A percentile compares a stretch with the other conserved stretches of the same genome.
Evolutionary conservation across 2,113 vertebrate genomes (phyloP).

Genomic region (Coreoperca whiteheadi): DNA sequence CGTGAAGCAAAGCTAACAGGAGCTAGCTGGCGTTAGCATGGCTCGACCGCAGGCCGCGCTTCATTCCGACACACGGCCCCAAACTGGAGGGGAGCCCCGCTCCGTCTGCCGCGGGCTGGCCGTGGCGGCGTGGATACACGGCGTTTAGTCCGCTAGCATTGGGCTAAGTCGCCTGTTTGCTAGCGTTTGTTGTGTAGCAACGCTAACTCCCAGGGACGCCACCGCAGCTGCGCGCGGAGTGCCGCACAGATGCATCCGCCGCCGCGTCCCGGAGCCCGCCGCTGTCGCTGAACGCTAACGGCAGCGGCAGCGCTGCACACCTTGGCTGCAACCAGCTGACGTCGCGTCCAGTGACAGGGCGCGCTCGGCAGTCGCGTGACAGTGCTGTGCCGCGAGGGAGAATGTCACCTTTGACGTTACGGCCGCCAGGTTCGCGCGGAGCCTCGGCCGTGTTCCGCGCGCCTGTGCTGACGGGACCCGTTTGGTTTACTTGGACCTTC

Average conservation of each 20-base stretch:
- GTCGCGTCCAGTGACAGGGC: not conserved
- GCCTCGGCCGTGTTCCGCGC: not conserved
- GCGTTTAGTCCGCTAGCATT: no score
- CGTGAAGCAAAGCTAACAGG: constrained; percentile 61
- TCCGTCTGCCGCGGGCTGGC: no score
- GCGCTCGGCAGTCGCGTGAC: constrained; percentile 32
- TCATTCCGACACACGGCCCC: constrained; percentile 40
- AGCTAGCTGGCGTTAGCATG: constrained; percentile 40
- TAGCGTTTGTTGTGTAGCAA: not conserved
- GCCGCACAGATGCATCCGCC: not conserved
- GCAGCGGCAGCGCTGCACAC: not conserved
- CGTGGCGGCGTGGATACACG: not conserved
- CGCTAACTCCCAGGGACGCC: not conserved
- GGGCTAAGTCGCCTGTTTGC: no score
- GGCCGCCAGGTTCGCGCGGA: not conserved
- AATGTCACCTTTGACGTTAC: not conserved
- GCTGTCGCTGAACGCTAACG: no score
- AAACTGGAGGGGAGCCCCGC: not conserved
- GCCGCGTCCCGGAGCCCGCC: no score
- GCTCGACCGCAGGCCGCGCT: constrained; percentile 55
- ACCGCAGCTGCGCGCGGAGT: no score
- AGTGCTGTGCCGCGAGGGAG: constrained; percentile 1
- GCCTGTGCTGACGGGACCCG: no score
- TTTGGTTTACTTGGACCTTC: no score
- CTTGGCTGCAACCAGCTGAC: not conserved